Base-by-base conservation (phyloP, 1,140 invertebrate species). In the Philaenus spumarius region DNA sequence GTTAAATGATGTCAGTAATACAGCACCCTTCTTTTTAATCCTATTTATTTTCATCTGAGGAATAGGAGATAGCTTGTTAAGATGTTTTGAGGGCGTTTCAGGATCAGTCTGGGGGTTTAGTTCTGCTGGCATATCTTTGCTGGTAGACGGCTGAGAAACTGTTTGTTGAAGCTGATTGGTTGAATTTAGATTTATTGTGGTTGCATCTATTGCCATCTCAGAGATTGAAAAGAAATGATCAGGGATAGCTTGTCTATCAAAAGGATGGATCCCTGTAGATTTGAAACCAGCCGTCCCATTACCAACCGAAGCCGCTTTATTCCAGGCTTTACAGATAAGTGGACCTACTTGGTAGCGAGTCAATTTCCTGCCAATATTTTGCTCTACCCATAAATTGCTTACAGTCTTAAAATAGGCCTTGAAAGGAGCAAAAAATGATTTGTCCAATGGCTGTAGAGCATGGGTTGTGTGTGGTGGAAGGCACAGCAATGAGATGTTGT, bases 381-480 rank as follows among this genome's bases (percentile, higher is more conserved):
- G n/a, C 40, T 51, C 48, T 58, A 62, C 45, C 54, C 59, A 34
- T 17, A 43, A 52, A 46, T 64, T 40, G 55, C 22, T 40, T n/a
- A n/a, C n/a, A n/a, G n/a, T n/a, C n/a, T n/a, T n/a, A n/a, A n/a
- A n/a, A n/a, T n/a, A n/a, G n/a, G n/a, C n/a, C n/a, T n/a, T n/a
- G n/a, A n/a, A n/a, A n/a, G n/a, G n/a, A n/a, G n/a, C n/a, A n/a
- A 73, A 73, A 54, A 73, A 60, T 17, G 61, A 46, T 52, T 48
- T 50, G 52, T 74, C 69, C 22, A 74, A 56, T 17, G 71, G 69
- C 64, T 74, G 69, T 7, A 72, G 55, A 53, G 60, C 65, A 53
- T 71, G 67, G 14, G 73, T 74, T 15, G 64, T 69, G 46, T 75
- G 70, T 48, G 68, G 71, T 12, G 68, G 68, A 54, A 73, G 62